phyloP scores from a whole-genome alignment of 37 sponge, comb jelly and placozoan species.

The Mnemiopsis leidyi region DNA sequence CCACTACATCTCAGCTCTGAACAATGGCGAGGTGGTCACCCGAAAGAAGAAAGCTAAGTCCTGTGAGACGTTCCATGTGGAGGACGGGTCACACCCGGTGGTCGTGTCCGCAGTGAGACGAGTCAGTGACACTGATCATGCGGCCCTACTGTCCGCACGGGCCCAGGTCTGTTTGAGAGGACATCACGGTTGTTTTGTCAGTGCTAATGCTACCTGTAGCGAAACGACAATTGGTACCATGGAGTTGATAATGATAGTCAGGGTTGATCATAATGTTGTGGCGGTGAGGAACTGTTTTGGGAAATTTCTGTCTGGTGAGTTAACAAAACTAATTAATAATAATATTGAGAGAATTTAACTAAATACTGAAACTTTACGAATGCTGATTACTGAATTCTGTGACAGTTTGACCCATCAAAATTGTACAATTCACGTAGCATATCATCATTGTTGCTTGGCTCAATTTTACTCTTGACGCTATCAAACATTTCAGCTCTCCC shows the following conservation, averaged over 20 bases:
- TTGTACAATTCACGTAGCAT: too few relatives aligned
- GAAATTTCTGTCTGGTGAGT: background rate
- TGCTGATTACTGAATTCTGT: too few relatives aligned
- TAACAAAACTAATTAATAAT: too few relatives aligned
- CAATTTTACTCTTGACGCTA: too few relatives aligned
- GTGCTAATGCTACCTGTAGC: background rate
- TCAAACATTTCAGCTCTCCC: background rate
- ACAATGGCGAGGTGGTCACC: background rate
- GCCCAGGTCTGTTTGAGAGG: background rate
- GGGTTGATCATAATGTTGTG: background rate
- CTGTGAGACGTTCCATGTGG: background rate
- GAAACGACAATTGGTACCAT: background rate
- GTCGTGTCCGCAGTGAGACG: too few relatives aligned
- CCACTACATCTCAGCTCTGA: background rate
- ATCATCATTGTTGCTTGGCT: too few relatives aligned
- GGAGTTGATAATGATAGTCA: background rate
- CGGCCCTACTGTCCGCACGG: background rate
- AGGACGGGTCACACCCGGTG: background rate
- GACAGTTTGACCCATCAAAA: too few relatives aligned
- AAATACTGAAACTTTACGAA: too few relatives aligned
- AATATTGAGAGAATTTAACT: too few relatives aligned
- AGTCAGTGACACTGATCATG: background rate
- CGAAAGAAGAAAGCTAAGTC: background rate
- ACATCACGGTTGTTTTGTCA: background rate
- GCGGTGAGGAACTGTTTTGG: background rate